A percentile compares a stretch with the other conserved stretches of the same genome.
Evolutionary conservation across 2,113 vertebrate species (phyloP).

Genomic region (Laticauda colubrina): DNA sequence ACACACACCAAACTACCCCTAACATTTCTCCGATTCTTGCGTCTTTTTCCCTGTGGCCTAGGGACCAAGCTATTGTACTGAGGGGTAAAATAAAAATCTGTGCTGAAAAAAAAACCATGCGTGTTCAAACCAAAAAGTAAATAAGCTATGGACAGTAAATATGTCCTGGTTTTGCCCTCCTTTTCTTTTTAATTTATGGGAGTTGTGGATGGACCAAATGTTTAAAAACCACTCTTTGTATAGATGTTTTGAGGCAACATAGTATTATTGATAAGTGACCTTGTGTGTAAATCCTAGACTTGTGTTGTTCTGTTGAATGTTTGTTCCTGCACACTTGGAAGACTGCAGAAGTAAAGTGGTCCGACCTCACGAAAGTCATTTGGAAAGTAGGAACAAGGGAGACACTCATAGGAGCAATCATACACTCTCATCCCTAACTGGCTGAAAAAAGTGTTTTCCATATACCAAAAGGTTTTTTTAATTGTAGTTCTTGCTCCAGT

Average conservation of each 20-base stretch:
- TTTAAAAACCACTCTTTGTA: slow-evolving; percentile 51
- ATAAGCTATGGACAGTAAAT: slow-evolving; percentile 57
- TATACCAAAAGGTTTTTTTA: slow-evolving; percentile 68
- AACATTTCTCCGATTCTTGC: slow-evolving; percentile 42
- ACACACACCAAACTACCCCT: slow-evolving; percentile 27
- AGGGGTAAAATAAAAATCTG: slow-evolving; percentile 58
- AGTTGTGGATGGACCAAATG: slow-evolving; percentile 55
- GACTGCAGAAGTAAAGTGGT: slow-evolving; percentile 40
- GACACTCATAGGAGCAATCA: neutral
- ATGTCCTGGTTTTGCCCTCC: slow-evolving; percentile 55
- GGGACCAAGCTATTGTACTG: slow-evolving; percentile 63
- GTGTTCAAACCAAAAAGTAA: slow-evolving; percentile 57
- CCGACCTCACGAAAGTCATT: slow-evolving; percentile 23
- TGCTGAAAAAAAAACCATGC: slow-evolving; percentile 42
- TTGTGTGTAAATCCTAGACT: slow-evolving; percentile 36
- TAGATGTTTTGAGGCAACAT: slow-evolving; percentile 45
- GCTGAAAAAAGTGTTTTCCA: slow-evolving; percentile 60
- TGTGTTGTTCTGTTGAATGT: slow-evolving; percentile 32
- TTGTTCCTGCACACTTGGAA: slow-evolving; percentile 15
- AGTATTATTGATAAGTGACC: slow-evolving; percentile 40
- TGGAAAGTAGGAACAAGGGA: neutral
- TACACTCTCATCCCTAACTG: slow-evolving; percentile 29
- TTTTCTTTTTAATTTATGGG: slow-evolving; percentile 53
- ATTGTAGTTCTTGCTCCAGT: slow-evolving; percentile 62
- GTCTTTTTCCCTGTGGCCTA: slow-evolving; percentile 41